Conservation (phyloP, 2,888 invertebrate species). For the Hyalella azteca region DNA sequence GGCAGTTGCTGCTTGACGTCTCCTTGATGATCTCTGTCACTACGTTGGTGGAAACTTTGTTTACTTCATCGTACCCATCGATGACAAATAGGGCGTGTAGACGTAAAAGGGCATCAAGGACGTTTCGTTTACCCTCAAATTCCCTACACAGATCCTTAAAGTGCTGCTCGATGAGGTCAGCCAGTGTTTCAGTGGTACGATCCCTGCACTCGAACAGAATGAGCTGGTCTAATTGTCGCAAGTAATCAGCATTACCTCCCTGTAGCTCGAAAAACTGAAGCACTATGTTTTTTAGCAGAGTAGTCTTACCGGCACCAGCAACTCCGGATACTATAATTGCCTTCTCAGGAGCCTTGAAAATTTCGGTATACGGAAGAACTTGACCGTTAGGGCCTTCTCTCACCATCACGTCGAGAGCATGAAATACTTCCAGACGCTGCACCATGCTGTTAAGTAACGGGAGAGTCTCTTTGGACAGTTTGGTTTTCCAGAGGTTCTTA, state of each 20-base stretch:
- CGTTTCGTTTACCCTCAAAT: neutral
- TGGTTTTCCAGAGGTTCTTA: neutral
- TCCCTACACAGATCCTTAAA: neutral
- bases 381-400: neutral
- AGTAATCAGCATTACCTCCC: neutral
- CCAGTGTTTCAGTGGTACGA: neutral
- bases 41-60: neutral
- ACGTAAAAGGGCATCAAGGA: neutral
- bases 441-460: neutral
- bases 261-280: neutral
- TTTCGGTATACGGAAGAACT: neutral
- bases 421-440: neutral
- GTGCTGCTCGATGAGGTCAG: neutral
- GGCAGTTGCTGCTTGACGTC: neutral
- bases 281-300: slow-evolving; percentile 39
- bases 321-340: slow-evolving; percentile 40
- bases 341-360: neutral
- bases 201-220: slow-evolving; percentile 42
- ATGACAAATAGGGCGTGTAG: neutral
- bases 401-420: neutral
- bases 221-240: slow-evolving; percentile 39
- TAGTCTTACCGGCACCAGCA: slow-evolving; percentile 46
- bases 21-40: neutral
- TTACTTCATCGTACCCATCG: neutral
- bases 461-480: neutral